Base-by-base conservation (phyloP, 2,797 vertebrate genomes). In the Lutra lutra region DNA sequence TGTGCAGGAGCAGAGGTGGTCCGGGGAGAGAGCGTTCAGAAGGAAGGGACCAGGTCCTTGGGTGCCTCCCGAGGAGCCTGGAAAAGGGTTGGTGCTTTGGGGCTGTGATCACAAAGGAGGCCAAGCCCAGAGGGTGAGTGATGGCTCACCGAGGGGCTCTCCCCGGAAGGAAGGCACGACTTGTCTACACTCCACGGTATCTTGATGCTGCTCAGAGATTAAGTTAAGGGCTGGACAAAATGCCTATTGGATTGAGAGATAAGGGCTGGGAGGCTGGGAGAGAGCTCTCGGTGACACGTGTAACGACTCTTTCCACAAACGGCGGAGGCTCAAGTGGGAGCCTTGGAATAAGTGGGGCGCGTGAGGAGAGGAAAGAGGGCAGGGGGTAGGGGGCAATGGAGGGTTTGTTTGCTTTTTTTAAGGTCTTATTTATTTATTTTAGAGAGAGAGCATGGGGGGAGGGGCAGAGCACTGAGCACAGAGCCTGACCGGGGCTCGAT, bases 51-150 rank as follows among this genome's bases (percentile, higher is more conserved):
- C 20, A 11, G 70, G 40, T 6, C 15, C 60, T 20, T 1, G n/a
- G 46, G 27, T 40, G 80, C 78, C n/a, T 14, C 66, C 46, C 7
- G 32, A 27, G 78, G 38, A 20, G 10, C 5, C 0, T 48, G 4
- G 32, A 18, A n/a, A 2, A 11, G 46, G 7, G 48, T 3, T 14
- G n/a, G 43, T 9, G 35, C 75, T 62, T 2, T 0, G 1, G 29
- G 75, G 40, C 4, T 11, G 13, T 17, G 23, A 38, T 15, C 35
- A 20, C 5, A 56, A 46, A 58, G 9, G 46, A 48, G 20, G 27
- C 2, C 2, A 40, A 20, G 18, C 32, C 56, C 27, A 3, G 25
- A 58, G 13, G 9, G 43, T 21, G 38, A 60, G 80, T 4, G 51
- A 15, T 2, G 51, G 51, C 5, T 21, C 3, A n/a, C 7, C 0